Evolutionary conservation across 2,888 invertebrate species (phyloP).

Genomic region (Miltochrista miniata): DNA sequence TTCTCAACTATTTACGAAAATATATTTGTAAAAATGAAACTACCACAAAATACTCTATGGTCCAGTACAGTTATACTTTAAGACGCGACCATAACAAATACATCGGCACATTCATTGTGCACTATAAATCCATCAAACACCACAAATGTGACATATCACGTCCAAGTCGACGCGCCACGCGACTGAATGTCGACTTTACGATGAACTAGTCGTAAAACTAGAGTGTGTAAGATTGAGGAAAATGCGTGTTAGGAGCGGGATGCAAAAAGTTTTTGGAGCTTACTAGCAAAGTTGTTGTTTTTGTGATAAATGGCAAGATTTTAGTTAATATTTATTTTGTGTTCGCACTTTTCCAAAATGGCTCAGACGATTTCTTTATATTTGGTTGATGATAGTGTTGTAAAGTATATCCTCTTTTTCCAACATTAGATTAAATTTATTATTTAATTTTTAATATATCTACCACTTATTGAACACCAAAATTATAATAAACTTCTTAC

Average conservation of each 20-base stretch:
- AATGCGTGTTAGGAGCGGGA: constrained; percentile 1
- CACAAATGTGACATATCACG: constrained; percentile 71
- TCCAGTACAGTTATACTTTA: constrained; percentile 18
- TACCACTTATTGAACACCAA: too few relatives aligned
- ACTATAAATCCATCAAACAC: constrained; percentile 69
- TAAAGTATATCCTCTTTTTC: too few relatives aligned
- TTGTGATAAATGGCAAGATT: too few relatives aligned
- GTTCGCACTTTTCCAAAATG: too few relatives aligned
- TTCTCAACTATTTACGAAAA: too few relatives aligned
- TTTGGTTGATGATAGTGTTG: too few relatives aligned
- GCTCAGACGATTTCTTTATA: too few relatives aligned
- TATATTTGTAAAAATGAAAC: constrained; percentile 5
- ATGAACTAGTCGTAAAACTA: constrained; percentile 65
- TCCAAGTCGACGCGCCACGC: constrained; percentile 54
- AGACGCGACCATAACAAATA: constrained; percentile 45
- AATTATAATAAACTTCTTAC: too few relatives aligned
- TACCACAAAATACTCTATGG: constrained; percentile 16
- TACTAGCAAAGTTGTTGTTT: background rate
- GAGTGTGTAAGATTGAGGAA: constrained; percentile 30
- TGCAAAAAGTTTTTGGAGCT: background rate
- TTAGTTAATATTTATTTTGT: too few relatives aligned
- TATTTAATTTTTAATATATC: too few relatives aligned
- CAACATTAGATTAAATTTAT: too few relatives aligned
- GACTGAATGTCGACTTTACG: constrained; percentile 64
- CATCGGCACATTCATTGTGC: constrained; percentile 58